Percentiles rank a stretch among this genome's conserved stretches.
Conservation (phyloP, 2,888 invertebrate genomes). For the Harmothoe impar region DNA sequence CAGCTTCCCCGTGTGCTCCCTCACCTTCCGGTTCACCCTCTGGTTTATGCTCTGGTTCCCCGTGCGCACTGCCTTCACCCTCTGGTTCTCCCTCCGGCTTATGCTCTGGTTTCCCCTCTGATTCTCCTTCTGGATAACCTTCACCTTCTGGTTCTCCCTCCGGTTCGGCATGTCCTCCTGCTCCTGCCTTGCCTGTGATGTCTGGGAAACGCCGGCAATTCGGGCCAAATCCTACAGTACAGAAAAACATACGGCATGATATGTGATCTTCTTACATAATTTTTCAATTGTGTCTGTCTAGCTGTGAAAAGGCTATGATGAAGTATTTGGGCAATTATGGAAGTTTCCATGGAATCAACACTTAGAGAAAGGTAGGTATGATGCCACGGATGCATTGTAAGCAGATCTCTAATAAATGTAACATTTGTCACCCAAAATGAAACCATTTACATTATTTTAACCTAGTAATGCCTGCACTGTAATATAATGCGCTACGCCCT, state of each 20-base stretch:
- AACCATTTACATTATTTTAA: no score
- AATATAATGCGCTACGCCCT: no score
- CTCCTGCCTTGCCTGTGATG: background rate
- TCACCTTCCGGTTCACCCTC: background rate
- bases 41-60: background rate
- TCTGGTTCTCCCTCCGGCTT: background rate
- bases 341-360: no score
- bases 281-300: no score
- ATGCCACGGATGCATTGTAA: no score
- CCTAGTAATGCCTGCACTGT: no score
- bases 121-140: background rate
- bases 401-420: no score
- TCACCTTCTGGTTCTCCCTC: conserved; percentile 20
- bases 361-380: no score
- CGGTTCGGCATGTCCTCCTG: background rate
- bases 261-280: no score
- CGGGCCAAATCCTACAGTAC: background rate
- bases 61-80: background rate
- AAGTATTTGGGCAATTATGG: no score
- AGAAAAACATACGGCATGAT: background rate
- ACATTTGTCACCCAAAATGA: no score
- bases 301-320: no score
- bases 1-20: background rate
- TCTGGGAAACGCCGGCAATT: background rate
- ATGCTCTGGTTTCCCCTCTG: background rate